Evolutionary conservation across 1,140 invertebrate species (phyloP).

Genomic region (Cheumatopsyche charites): DNA sequence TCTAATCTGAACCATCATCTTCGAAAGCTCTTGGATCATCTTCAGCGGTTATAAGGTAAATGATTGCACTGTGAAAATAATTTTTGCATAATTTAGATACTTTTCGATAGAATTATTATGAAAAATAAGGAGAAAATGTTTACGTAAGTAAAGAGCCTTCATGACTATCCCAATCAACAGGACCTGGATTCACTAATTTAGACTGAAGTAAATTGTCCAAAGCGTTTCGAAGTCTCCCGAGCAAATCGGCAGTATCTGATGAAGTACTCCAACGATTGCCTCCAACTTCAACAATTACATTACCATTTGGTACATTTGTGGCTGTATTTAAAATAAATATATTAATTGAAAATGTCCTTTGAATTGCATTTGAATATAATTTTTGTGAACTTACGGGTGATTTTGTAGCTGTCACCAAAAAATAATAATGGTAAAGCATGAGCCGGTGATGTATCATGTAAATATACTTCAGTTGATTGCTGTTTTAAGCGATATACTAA

Average conservation of each 20-base stretch:
- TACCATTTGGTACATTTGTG: no score
- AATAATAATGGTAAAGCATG: conserved; percentile 59
- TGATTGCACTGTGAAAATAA: conserved; percentile 40
- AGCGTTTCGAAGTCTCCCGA: conserved; percentile 31
- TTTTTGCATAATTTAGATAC: not conserved
- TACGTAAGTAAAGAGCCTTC: conserved; percentile 40
- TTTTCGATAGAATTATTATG: not conserved
- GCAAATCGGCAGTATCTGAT: conserved; percentile 13
- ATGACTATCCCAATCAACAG: conserved; percentile 39
- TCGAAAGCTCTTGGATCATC: conserved; percentile 24
- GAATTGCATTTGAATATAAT: not conserved
- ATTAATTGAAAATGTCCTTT: not conserved
- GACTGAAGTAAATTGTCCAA: conserved; percentile 38
- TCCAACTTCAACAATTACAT: conserved; percentile 35
- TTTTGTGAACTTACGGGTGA: conserved; percentile 26
- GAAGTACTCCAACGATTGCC: conserved; percentile 29
- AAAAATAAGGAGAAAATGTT: not conserved
- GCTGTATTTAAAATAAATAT: not conserved
- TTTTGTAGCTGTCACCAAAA: conserved; percentile 51
- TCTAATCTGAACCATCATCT: conserved; percentile 4
- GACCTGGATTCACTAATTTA: conserved; percentile 40
- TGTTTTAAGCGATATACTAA: conserved; percentile 59
- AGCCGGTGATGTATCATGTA: conserved; percentile 57
- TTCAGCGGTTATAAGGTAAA: conserved; percentile 43
- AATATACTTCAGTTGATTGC: conserved; percentile 52